A percentile compares a stretch with the other conserved stretches of the same genome.
Evolutionary conservation across 2,888 invertebrate species (phyloP).

Genomic region (Acronicta psi): DNA sequence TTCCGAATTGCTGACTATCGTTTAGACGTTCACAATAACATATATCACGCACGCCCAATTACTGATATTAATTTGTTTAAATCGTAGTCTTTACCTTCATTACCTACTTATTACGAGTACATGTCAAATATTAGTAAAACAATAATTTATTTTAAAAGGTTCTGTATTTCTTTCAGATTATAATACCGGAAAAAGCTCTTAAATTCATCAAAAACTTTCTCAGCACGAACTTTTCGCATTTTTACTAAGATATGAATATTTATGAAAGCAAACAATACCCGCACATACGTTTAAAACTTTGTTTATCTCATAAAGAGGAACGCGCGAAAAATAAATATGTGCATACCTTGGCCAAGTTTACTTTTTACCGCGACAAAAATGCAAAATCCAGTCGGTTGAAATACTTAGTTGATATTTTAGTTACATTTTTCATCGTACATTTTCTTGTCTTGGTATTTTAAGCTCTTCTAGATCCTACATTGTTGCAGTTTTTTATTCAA

Average conservation of each 20-base stretch:
- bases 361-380: slow-evolving; percentile 29
- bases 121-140: background rate
- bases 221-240: slow-evolving; percentile 36
- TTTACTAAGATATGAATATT: slow-evolving; percentile 41
- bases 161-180: background rate
- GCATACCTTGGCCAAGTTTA: slow-evolving; percentile 33
- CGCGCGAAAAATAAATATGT: slow-evolving; percentile 45
- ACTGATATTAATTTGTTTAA: too few relatives aligned
- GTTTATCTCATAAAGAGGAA: slow-evolving; percentile 40
- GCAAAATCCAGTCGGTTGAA: slow-evolving; percentile 20
- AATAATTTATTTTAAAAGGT: background rate
- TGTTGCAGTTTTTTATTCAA: too few relatives aligned
- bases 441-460: slow-evolving; percentile 20
- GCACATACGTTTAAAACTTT: slow-evolving; percentile 37
- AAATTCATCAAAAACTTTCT: slow-evolving; percentile 8
- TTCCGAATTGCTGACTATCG: background rate
- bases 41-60: too few relatives aligned
- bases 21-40: too few relatives aligned
- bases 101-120: background rate
- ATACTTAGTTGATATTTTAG: slow-evolving; percentile 17
- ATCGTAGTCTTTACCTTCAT: too few relatives aligned
- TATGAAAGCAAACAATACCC: slow-evolving; percentile 37
- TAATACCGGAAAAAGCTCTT: background rate
- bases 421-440: slow-evolving; percentile 14
- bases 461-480: background rate